phyloP scores from a whole-genome alignment of 1,140 invertebrate genomes.

The Ylistrum balloti region DNA sequence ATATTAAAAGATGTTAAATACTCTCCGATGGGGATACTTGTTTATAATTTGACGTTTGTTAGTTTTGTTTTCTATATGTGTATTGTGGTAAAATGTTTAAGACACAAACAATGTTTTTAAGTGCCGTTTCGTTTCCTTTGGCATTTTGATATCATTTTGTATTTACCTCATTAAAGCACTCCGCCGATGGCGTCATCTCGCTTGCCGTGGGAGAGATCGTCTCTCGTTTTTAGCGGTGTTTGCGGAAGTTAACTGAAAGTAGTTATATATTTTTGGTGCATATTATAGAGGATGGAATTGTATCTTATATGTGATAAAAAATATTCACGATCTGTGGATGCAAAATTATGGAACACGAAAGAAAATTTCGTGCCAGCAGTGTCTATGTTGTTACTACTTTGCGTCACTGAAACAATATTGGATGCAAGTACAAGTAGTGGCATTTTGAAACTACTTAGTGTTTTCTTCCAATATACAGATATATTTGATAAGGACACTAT shows the following conservation, averaged over 20 bases:
- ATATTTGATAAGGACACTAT: not conserved
- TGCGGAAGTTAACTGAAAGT: constrained; percentile 38
- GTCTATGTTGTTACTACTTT: constrained; percentile 9
- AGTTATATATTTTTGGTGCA: constrained; percentile 36
- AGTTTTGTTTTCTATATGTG: not conserved
- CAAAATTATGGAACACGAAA: constrained; percentile 34
- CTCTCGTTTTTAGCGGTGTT: constrained; percentile 32
- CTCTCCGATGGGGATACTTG: no score
- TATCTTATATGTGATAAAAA: not conserved
- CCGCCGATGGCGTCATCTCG: constrained; percentile 36
- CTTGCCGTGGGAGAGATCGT: constrained; percentile 36
- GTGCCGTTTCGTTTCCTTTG: not conserved
- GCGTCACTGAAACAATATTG: not conserved
- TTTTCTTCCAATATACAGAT: not conserved
- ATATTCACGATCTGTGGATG: constrained; percentile 33
- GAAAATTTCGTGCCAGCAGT: constrained; percentile 14
- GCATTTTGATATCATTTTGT: not conserved
- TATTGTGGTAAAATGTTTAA: not conserved
- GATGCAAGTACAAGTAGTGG: constrained; percentile 31
- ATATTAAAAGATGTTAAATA: not conserved
- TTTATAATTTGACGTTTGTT: not conserved
- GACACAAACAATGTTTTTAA: not conserved
- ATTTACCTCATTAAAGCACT: constrained; percentile 29
- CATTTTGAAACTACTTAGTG: not conserved
- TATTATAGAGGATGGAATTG: constrained; percentile 17